Evolutionary conservation across 1,140 invertebrate species (phyloP), one percentile per base, ranked within the genome.

Genomic region (Macrotrachela quadricornifera): DNA sequence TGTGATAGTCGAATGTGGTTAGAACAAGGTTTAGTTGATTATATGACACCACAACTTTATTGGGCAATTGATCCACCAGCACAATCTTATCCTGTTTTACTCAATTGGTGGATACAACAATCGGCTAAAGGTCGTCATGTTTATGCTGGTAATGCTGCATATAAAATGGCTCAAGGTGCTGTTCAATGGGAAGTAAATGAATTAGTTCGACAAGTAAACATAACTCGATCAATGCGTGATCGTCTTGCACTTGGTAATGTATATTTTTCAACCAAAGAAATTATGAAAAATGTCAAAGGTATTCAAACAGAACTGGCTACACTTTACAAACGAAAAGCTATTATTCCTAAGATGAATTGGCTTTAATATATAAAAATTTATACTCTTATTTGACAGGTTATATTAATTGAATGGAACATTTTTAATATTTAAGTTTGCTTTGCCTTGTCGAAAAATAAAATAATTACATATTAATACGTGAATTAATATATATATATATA

Each of bases 1-100:
- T 8, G 21, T 30, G 64, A 67, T 58, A 57, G 62, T 14, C 59
- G 57, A 51, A 60, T 60, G 49, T 67, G 65, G 65, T 37, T 66
- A 9, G n/a, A 57, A 15, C 50, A 62, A 16, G 64, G 63, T 1
- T 66, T 64, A 63, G 21, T 30, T 30, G 65, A 67, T 53, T 65
- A 63, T 49, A 44, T 67, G 3, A 50, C 61, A 0, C 65, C 65
- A 6, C 65, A 67, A 54, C 55, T 67, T 10, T 67, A 67, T 56
- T 67, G 64, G 64, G 38, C 52, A 48, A 63, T 67, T 41, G 63
- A 62, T 56, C 59, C 62, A 12, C 58, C 61, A 0, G 57, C 58
- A 37, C 64, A 66, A 53, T 65, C 63, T 47, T 67, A 61, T 51
- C 58, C 62, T 0, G 57, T 54, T 21, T 56, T 67, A 9, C 51